Base-by-base conservation (phyloP, 1,140 invertebrate species). In the Brachystomella parvula region DNA sequence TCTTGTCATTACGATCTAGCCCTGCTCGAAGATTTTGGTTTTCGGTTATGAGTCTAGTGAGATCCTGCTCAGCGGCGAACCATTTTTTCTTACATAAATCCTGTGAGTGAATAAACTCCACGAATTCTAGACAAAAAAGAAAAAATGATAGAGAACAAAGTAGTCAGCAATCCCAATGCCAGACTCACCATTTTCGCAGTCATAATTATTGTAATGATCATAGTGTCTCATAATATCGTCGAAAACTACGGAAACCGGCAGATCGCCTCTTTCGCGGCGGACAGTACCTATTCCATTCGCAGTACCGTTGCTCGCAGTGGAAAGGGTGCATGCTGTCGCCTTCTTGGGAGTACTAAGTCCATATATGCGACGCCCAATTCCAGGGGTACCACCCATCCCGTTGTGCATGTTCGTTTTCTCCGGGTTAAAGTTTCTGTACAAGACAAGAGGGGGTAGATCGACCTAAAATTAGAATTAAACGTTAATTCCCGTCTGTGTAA, bases 41-140 rank as follows among this genome's bases (percentile, higher is more conserved):
- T 70, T 85, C 83, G 2, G 81, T 80, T 69, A 87, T 83, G 15
- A 90, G 77, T 1, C 86, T 79, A 31, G 81, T 79, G 63, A 84
- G 83, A 74, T 90, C 88, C 47, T 83, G 79, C 47, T 87, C 85
- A 12, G 85, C 81, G 1, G 81, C 77, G 0, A 84, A 74, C 83
- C 86, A 89, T 75, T 88, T 86, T 59, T 82, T 79, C 32, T 86
- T 77, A 68, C 86, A 85, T 77, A 85, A 83, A 73, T 89, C 86
- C 77, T 88, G 85, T 89, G 68, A 3, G 76, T 69, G 72, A 35
- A 72, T 56, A 21, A 64, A 72, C 33, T 69, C 69, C 64, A 63
- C 35, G 66, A 73, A 67, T 65, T 73, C 69, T 68, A 39, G 0
- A 67, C 67, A 61, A 62, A n/a, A 67, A 66, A 58, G 15, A 28